These are phyloP conservation scores for Geopemphigus sp. DNA, from an alignment of 1,140 invertebrate genomes.

Conservation along the genomic window DNA sequence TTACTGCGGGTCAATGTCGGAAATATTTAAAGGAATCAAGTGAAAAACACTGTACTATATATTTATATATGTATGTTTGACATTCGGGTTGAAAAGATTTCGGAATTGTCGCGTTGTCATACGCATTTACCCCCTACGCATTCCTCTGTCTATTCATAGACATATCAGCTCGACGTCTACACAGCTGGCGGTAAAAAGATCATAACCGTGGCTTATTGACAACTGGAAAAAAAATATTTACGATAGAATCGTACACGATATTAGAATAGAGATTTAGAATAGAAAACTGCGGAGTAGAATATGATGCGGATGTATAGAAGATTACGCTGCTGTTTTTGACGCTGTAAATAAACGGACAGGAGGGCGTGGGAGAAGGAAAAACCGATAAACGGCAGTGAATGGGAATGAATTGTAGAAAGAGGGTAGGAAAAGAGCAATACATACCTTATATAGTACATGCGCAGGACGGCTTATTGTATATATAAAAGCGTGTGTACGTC, in stretches of 20 bases:
- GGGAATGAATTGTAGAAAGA: not conserved
- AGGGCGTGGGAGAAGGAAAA: not conserved
- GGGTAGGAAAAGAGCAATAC: constrained; percentile 1
- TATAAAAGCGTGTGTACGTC: not conserved
- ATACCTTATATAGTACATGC: not conserved
- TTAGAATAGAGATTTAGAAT: constrained; percentile 33
- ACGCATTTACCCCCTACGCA: no score
- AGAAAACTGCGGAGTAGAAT: not conserved
- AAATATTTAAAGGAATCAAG: no score
- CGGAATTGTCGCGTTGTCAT: not conserved
- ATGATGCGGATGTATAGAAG: constrained; percentile 7
- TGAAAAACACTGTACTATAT: no score
- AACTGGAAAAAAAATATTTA: not conserved
- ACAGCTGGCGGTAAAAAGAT: not conserved
- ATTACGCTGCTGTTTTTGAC: constrained; percentile 44
- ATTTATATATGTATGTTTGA: no score
- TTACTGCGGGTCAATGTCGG: no score
- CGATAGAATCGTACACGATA: not conserved
- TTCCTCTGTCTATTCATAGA: not conserved
- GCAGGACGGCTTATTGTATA: not conserved
- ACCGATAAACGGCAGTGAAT: constrained; percentile 34
- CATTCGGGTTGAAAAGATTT: no score
- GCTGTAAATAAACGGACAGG: not conserved
- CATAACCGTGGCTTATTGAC: not conserved
- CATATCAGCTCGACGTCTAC: not conserved